Evolutionary conservation across 2,797 vertebrate genomes (phyloP).

Genomic region (Peromyscus melanophrys): DNA sequence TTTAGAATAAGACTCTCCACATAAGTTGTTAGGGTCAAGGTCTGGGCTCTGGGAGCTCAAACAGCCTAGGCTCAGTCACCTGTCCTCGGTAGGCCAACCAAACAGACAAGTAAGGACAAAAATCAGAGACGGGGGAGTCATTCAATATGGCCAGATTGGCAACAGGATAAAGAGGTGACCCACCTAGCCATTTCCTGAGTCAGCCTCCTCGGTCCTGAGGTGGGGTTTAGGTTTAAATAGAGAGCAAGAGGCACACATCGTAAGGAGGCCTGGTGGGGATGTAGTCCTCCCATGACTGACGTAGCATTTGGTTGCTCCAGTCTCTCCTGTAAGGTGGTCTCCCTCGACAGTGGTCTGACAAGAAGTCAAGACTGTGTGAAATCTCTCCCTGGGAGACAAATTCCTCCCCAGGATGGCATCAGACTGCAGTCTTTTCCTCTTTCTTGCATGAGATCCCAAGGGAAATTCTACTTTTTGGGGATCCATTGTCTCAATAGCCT

Average conservation of each 20-base stretch:
- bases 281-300: background rate
- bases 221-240: background rate
- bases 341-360: too few relatives aligned
- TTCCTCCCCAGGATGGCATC: background rate
- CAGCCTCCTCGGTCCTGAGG: background rate
- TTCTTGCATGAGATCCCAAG: background rate
- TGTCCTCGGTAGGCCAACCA: background rate
- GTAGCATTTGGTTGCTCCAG: background rate
- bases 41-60: background rate
- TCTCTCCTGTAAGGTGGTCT: background rate
- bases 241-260: background rate
- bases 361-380: background rate
- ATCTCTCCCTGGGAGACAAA: background rate
- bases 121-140: background rate
- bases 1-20: background rate
- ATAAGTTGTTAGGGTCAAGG: background rate
- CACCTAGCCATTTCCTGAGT: background rate
- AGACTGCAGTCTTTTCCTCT: background rate
- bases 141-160: background rate
- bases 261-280: background rate
- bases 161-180: background rate
- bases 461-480: background rate
- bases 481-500: background rate
- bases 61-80: background rate
- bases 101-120: background rate